Evolutionary conservation across 2,113 vertebrate species (phyloP).

Genomic region (Scomber colias): DNA sequence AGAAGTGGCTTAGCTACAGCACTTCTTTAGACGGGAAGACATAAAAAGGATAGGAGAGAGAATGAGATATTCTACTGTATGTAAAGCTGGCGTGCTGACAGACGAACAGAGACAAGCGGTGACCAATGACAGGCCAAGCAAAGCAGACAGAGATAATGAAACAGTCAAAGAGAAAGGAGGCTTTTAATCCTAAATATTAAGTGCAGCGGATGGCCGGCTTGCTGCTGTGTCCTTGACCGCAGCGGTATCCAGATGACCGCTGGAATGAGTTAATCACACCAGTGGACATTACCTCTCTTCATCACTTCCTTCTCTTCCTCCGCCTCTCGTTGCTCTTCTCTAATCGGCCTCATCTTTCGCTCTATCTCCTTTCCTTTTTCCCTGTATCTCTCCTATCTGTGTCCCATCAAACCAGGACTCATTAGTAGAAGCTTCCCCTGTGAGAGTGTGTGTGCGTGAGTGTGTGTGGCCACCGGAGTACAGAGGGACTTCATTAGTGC

Average conservation of each 20-base stretch:
- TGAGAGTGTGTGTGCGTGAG: neutral
- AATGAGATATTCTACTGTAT: neutral
- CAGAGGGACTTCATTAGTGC: constrained; percentile 78
- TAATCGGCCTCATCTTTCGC: constrained; percentile 40
- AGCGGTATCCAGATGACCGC: constrained; percentile 55
- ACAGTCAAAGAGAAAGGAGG: constrained; percentile 29
- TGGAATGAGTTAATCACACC: constrained; percentile 63
- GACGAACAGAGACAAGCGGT: constrained; percentile 19
- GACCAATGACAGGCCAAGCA: constrained; percentile 33
- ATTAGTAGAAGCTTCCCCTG: constrained; percentile 63
- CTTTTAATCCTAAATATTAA: constrained; percentile 68
- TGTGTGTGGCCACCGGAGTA: constrained; percentile 41
- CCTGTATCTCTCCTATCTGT: constrained; percentile 48
- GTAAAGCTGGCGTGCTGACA: constrained; percentile 12
- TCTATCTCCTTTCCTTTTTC: constrained; percentile 38
- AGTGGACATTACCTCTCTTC: constrained; percentile 47
- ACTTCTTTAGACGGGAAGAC: neutral
- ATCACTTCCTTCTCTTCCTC: constrained; percentile 44
- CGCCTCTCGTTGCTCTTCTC: constrained; percentile 18
- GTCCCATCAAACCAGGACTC: constrained; percentile 61
- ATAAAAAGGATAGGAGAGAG: neutral
- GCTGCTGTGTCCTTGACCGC: constrained; percentile 58
- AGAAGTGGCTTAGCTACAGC: neutral
- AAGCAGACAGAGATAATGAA: constrained; percentile 45
- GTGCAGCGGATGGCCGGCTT: constrained; percentile 23